Evolutionary conservation across 2,113 vertebrate species (phyloP).

Genomic region (Plecotus auritus): DNA sequence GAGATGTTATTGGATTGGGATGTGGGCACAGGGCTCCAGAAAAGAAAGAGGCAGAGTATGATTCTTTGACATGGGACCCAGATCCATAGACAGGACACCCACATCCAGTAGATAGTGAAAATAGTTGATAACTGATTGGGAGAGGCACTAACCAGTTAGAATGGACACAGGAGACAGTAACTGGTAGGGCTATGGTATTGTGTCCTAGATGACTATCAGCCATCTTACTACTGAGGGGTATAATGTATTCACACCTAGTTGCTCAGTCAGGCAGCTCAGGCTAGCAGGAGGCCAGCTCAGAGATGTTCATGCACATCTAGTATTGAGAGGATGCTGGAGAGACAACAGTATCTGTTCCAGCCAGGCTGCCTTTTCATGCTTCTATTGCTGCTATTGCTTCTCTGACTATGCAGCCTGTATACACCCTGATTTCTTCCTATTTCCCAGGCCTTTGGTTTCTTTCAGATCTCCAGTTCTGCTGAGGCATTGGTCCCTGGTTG

Average conservation of each 20-base stretch:
- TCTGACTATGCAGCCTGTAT: not conserved
- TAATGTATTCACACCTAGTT: not conserved
- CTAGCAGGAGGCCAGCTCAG: not conserved
- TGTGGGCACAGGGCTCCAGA: not conserved
- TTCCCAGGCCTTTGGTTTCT: not conserved
- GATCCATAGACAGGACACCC: not conserved
- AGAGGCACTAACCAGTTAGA: not conserved
- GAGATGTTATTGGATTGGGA: not conserved
- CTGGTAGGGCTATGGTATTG: too few relatives aligned
- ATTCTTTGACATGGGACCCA: not conserved
- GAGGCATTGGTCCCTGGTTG: not conserved
- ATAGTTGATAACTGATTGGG: not conserved
- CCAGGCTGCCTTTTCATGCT: not conserved
- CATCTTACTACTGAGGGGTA: not conserved
- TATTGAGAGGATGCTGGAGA: not conserved
- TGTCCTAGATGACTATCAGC: not conserved
- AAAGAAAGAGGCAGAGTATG: not conserved
- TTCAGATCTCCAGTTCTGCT: not conserved
- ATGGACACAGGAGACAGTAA: not conserved
- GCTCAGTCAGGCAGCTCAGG: not conserved
- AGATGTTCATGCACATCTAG: slow-evolving; percentile 32
- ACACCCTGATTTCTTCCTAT: not conserved
- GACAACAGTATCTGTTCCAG: not conserved
- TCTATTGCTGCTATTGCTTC: not conserved
- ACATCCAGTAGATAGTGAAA: not conserved